phyloP scores from a whole-genome alignment of 2,113 vertebrate species.

The Connochaetes taurinus region DNA sequence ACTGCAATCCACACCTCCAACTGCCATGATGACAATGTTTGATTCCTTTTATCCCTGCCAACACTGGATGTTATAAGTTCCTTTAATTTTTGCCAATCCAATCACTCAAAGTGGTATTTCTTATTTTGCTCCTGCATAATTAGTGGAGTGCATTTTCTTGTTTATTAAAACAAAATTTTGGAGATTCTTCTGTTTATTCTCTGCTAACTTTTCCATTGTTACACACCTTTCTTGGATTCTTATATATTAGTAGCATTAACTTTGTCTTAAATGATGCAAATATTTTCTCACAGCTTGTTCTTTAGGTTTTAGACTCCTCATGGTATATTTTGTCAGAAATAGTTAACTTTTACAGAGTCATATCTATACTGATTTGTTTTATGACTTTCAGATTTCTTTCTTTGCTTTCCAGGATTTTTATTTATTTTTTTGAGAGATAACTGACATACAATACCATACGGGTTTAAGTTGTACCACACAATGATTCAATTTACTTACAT shows the following conservation, averaged over 20 bases:
- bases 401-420: neutral
- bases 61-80: neutral
- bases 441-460: neutral
- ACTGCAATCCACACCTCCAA: neutral
- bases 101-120: neutral
- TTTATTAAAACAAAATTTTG: neutral
- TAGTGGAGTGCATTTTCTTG: neutral
- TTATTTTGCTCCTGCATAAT: slow-evolving; percentile 28
- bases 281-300: neutral
- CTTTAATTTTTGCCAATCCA: neutral
- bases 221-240: neutral
- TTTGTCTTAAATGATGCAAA: neutral
- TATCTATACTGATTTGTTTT: neutral
- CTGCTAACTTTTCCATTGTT: neutral
- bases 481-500: neutral
- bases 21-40: neutral
- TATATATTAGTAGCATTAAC: neutral
- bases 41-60: neutral
- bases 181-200: slow-evolving; percentile 3
- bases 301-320: neutral
- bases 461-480: neutral
- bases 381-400: neutral
- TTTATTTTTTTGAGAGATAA: neutral
- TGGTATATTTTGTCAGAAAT: neutral
- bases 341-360: neutral